Conservation (phyloP, 1,140 invertebrate genomes). For the Drosophila punjabiensis region DNA sequence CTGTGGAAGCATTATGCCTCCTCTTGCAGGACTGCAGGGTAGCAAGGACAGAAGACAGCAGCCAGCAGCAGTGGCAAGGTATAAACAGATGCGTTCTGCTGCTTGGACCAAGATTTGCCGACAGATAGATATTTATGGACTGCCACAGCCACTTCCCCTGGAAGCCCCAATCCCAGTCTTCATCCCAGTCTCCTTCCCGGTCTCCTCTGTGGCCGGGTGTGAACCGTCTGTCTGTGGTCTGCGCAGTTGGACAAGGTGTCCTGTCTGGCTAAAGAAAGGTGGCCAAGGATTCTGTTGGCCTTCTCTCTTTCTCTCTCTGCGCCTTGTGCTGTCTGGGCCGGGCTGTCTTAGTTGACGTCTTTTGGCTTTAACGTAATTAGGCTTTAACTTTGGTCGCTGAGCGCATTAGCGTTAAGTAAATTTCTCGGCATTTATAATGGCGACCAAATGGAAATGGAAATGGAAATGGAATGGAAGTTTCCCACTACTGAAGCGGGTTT, state of each 20-base stretch:
- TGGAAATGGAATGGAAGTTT: slow-evolving; percentile 14
- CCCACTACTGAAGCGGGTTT: slow-evolving; percentile 10
- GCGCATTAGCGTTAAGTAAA: slow-evolving; percentile 51
- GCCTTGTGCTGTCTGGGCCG: neutral
- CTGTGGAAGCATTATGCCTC: neutral
- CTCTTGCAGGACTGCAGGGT: neutral
- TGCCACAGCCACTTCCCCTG: slow-evolving; percentile 55
- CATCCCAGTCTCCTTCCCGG: neutral
- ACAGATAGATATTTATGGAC: slow-evolving; percentile 70
- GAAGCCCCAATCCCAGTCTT: too few relatives aligned
- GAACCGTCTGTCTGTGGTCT: slow-evolving; percentile 48
- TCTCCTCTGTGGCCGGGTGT: slow-evolving; percentile 12
- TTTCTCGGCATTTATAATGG: slow-evolving; percentile 38
- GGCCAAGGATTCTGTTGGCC: slow-evolving; percentile 13
- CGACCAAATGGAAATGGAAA: slow-evolving; percentile 16
- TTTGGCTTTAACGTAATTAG: slow-evolving; percentile 64
- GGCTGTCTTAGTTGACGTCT: slow-evolving; percentile 32
- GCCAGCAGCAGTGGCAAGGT: neutral
- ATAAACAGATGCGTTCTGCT: slow-evolving; percentile 50
- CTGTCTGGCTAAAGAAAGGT: slow-evolving; percentile 40
- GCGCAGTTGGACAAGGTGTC: slow-evolving; percentile 43
- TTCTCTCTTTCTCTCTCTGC: neutral
- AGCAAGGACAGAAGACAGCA: slow-evolving; percentile 23
- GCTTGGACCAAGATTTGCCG: slow-evolving; percentile 51
- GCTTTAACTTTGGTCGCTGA: slow-evolving; percentile 49